Conservation (phyloP, 2,113 vertebrate genomes). For the Microtus montanus region DNA sequence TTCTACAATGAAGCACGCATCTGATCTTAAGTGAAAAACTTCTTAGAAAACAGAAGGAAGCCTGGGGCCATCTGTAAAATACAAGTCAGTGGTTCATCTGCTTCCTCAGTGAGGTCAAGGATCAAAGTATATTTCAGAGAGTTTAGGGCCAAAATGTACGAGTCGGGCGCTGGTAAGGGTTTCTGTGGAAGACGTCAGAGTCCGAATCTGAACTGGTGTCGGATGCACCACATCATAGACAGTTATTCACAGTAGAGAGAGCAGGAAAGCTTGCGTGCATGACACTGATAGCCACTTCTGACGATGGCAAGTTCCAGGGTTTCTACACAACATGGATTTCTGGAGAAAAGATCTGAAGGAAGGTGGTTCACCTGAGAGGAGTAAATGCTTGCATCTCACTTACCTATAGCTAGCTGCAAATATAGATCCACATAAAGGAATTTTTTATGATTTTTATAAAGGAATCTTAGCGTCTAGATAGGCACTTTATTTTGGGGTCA, state of each 20-base stretch:
- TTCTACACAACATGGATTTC: not conserved
- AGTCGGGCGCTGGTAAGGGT: not conserved
- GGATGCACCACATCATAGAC: not conserved
- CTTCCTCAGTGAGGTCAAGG: not conserved
- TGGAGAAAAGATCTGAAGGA: constrained; percentile 16
- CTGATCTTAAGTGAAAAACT: not conserved
- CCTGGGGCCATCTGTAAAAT: not conserved
- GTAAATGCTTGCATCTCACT: not conserved
- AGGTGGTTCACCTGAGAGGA: not conserved
- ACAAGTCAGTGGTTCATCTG: not conserved
- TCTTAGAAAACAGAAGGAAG: not conserved
- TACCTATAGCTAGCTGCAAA: not conserved
- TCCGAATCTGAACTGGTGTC: not conserved
- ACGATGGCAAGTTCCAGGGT: not conserved
- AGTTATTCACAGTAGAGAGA: not conserved
- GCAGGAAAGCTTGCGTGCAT: too few species aligned
- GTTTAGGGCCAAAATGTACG: not conserved
- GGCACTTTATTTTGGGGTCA: not conserved
- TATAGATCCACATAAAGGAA: not conserved
- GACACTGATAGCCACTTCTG: not conserved
- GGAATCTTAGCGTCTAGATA: not conserved
- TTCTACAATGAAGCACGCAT: not conserved
- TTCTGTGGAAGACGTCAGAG: not conserved
- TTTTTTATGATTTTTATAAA: not conserved
- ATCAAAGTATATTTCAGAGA: not conserved